phyloP scores from a whole-genome alignment of 2,888 invertebrate genomes.

The Drosophila subsilvestris region DNA sequence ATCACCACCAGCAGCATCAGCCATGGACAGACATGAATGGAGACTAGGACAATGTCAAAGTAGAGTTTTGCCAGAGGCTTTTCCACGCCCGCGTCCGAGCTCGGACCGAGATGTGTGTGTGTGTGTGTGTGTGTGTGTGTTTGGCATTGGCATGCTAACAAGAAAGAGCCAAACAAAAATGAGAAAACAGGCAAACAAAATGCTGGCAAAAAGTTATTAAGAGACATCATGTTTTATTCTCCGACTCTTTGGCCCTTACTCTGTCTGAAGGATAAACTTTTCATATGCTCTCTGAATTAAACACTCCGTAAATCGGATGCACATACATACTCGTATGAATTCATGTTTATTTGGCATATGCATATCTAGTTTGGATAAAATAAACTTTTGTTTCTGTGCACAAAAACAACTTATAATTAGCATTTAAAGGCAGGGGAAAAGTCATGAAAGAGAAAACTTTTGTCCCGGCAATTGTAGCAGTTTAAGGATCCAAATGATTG shows the following conservation, averaged over 20 bases:
- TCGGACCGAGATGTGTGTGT: neutral
- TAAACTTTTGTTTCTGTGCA: conserved; percentile 41
- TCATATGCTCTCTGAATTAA: conserved; percentile 74
- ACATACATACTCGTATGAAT: conserved; percentile 1
- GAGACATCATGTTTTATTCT: conserved; percentile 62
- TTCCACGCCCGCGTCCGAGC: conserved; percentile 46
- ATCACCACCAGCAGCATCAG: conserved; percentile 23
- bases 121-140: conserved; percentile 8
- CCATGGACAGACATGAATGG: conserved; percentile 26
- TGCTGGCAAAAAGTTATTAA: conserved; percentile 74
- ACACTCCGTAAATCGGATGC: conserved; percentile 51
- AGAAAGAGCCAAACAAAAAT: conserved; percentile 50
- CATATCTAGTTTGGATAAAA: conserved; percentile 57
- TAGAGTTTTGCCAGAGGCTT: conserved; percentile 61
- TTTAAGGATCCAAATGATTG: conserved; percentile 8
- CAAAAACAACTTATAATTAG: conserved; percentile 74
- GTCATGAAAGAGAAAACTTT: conserved; percentile 7
- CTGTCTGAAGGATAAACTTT: conserved; percentile 69
- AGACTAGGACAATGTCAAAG: conserved; percentile 60
- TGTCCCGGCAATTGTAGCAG: conserved; percentile 4
- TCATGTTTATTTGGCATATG: conserved; percentile 65
- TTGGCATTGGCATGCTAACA: conserved; percentile 41
- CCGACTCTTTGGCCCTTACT: neutral
- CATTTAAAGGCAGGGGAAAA: conserved; percentile 65
- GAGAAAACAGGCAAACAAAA: conserved; percentile 71